These are phyloP conservation scores for Valencia hispanica DNA, from an alignment of 2,797 vertebrate species.

Conservation along the genomic window DNA sequence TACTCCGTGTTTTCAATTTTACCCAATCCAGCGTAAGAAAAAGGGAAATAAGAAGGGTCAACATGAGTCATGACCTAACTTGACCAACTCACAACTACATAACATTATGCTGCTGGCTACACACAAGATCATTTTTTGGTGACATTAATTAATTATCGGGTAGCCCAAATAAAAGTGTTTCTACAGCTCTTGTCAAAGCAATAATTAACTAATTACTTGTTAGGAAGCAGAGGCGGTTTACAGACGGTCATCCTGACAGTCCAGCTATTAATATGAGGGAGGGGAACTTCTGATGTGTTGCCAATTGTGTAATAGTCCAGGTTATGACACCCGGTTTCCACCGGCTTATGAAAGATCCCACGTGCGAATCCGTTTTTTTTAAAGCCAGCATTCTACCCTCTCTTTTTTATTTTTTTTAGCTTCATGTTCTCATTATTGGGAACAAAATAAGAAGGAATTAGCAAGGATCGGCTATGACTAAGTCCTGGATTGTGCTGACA, in stretches of 20 bases:
- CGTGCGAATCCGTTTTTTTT: neutral
- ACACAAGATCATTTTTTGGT: conserved; percentile 9
- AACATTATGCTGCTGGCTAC: neutral
- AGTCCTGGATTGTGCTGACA: conserved; percentile 26
- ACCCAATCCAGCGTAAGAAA: neutral
- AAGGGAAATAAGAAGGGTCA: no score
- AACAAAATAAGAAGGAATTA: neutral
- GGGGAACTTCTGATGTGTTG: conserved; percentile 6
- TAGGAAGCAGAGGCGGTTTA: neutral
- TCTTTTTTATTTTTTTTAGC: neutral
- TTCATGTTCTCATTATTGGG: neutral
- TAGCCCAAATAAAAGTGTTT: neutral
- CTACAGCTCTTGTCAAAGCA: neutral
- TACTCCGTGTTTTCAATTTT: neutral
- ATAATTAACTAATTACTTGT: no score
- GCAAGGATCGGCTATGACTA: conserved; percentile 27
- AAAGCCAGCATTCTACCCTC: neutral
- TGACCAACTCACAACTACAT: neutral
- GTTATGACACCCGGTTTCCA: neutral
- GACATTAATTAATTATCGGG: neutral
- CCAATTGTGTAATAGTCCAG: conserved; percentile 9
- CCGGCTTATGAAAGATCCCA: neutral
- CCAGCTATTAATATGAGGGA: neutral
- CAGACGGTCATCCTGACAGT: conserved; percentile 11
- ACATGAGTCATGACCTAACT: neutral